phyloP scores from a whole-genome alignment of 2,797 vertebrate species.

The Streptopelia turtur region DNA sequence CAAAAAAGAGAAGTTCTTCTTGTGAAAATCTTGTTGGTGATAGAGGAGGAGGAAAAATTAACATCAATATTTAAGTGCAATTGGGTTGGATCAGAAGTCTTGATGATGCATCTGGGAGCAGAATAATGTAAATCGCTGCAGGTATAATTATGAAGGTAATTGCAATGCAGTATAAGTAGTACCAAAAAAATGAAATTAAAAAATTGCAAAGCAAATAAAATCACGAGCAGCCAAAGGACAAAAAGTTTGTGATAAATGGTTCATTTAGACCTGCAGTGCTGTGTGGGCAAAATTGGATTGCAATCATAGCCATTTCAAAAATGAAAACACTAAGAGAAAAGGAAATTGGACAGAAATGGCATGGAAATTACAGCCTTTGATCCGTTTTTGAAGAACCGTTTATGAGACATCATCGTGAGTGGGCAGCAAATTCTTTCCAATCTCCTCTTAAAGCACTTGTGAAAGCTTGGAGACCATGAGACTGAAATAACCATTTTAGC shows the following conservation, averaged over 20 bases:
- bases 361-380: constrained; percentile 83
- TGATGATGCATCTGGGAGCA: constrained; percentile 67
- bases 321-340: constrained; percentile 80
- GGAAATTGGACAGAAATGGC: constrained; percentile 82
- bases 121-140: constrained; percentile 75
- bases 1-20: neutral
- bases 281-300: constrained; percentile 81
- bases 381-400: constrained; percentile 75
- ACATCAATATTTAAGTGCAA: constrained; percentile 50
- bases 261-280: constrained; percentile 79
- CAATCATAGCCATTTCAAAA: constrained; percentile 82
- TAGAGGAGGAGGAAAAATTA: constrained; percentile 35
- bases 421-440: constrained; percentile 75
- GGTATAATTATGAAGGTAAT: constrained; percentile 81
- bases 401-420: constrained; percentile 77
- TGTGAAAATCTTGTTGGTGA: constrained; percentile 38
- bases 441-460: constrained; percentile 73
- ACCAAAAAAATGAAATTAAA: constrained; percentile 53
- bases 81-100: constrained; percentile 71
- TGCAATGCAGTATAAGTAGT: constrained; percentile 66
- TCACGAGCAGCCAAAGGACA: constrained; percentile 72
- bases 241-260: constrained; percentile 80
- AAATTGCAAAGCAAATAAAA: constrained; percentile 80
- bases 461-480: constrained; percentile 66
- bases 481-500: constrained; percentile 68